A percentile compares a stretch with the other conserved stretches of the same genome.
Evolutionary conservation across 2,113 vertebrate genomes (phyloP).

Genomic region (Electrona antarctica): DNA sequence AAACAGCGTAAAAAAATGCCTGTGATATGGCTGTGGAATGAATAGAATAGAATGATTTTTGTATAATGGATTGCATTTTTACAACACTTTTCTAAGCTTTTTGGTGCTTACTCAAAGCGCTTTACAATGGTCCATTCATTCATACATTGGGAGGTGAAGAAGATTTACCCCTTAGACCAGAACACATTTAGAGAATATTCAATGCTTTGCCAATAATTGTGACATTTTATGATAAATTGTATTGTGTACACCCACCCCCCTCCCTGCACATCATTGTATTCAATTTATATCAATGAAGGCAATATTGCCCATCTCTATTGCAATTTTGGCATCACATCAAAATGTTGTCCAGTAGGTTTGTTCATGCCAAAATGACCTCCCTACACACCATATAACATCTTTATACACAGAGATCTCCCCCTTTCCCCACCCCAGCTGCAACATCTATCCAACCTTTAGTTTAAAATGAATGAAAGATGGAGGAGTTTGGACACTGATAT

Average conservation of each 20-base stretch:
- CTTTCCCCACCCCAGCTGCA: conserved; percentile 3
- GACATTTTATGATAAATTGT: neutral
- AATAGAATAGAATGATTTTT: conserved; percentile 34
- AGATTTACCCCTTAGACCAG: conserved; percentile 39
- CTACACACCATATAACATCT: conserved; percentile 3
- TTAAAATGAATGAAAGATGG: conserved; percentile 53
- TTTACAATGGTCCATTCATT: no score
- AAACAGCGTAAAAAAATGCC: conserved; percentile 80
- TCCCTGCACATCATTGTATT: no score
- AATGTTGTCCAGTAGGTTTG: conserved; percentile 16
- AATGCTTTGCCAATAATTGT: conserved; percentile 18
- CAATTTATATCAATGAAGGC: neutral
- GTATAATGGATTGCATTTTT: neutral
- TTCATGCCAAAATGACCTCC: conserved; percentile 8
- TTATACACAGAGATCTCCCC: conserved; percentile 30
- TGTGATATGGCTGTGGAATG: conserved; percentile 72
- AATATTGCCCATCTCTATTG: conserved; percentile 14
- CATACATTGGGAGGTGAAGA: no score
- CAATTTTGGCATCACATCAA: conserved; percentile 8
- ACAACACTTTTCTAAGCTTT: no score
- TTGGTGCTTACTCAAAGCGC: no score
- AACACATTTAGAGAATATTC: conserved; percentile 40
- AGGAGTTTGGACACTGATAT: conserved; percentile 61
- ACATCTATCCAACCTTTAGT: conserved; percentile 32
- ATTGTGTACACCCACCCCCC: no score